Base-by-base conservation (phyloP, 2,797 vertebrate species). In the Falco novaeseelandiae region DNA sequence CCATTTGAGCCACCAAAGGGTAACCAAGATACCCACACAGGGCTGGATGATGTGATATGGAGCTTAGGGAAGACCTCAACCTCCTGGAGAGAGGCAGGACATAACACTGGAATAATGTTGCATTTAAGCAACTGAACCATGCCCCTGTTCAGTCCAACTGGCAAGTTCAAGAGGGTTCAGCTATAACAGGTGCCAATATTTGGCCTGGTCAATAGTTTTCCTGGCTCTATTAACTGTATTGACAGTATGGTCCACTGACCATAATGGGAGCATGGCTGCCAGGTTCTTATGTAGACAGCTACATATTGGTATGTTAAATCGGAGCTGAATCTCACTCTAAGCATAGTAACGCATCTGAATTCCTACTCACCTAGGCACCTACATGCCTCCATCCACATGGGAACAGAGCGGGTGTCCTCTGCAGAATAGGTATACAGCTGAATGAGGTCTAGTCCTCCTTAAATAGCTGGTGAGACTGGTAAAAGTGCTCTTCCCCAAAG, bases 321-420 rank as follows among this genome's bases (percentile, higher is more conserved):
- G 36, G 29, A 55, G 27, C 18, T 61, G 23, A 74, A n/a, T 73
- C 46, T 36, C 49, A 38, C 25, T 76, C 38, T 70, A 69, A 88
- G 46, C 5, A 2, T 8, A 49, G 26, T 8, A 73, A 69, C 0
- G 6, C 18, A 48, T 30, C 15, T 0, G 0, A 61, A 83, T 88
- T 73, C 14, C 76, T 86, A 26, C 23, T 76, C 2, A 0, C 8
- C 36, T 65, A 40, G 40, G 40, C 40, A 40, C 6, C 40, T 40
- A 21, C 0, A 0, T 30, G 15, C 19, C 10, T 80, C 48, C 10
- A 10, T 38, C 23, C 42, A 34, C 26, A 23, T 5, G 38, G 62
- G 17, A 85, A 32, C 27, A n/a, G n/a, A 62, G 58, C 0, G 0
- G 19, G 48, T 72, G 20, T 62, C 23, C 16, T 63, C 34, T 40